A percentile compares a stretch with the other conserved stretches of the same genome.
These are phyloP conservation scores for Metacarcinus magister DNA, from an alignment of 2,888 invertebrate genomes.

Conservation along the genomic window DNA sequence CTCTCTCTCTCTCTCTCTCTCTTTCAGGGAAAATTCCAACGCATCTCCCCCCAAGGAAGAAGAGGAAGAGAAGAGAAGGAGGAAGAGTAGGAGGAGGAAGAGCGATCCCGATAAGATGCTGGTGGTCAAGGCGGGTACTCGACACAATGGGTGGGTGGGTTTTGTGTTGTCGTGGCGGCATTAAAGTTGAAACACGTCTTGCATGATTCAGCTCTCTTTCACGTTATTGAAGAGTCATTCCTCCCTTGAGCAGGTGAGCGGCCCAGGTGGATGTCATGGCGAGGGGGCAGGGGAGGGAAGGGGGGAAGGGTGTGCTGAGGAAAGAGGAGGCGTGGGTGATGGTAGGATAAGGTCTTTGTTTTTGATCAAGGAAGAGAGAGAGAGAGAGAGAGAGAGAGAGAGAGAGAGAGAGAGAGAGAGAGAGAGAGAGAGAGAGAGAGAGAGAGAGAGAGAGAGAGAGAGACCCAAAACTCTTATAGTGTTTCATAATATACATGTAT, in stretches of 20 bases:
- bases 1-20: neutral
- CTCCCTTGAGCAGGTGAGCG: constrained; percentile 44
- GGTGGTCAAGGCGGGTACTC: constrained; percentile 14
- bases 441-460: constrained; percentile 53
- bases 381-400: neutral
- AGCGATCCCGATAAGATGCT: constrained; percentile 44
- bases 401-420: constrained; percentile 53
- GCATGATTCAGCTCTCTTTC: constrained; percentile 51
- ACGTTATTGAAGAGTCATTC: constrained; percentile 49
- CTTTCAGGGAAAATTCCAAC: neutral
- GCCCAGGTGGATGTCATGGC: constrained; percentile 36
- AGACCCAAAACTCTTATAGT: neutral
- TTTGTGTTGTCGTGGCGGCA: constrained; percentile 49
- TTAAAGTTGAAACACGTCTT: constrained; percentile 53
- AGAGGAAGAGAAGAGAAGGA: neutral
- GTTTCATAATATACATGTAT: neutral
- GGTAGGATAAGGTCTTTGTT: constrained; percentile 13
- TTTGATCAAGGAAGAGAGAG: neutral
- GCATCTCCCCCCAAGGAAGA: neutral
- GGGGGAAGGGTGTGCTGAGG: neutral
- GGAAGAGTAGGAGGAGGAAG: neutral
- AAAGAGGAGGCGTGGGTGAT: neutral
- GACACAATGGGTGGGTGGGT: constrained; percentile 26
- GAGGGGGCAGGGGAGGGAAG: neutral
- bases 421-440: constrained; percentile 53